Conservation (phyloP, 2,113 vertebrate species). For the Platichthys stellatus region DNA sequence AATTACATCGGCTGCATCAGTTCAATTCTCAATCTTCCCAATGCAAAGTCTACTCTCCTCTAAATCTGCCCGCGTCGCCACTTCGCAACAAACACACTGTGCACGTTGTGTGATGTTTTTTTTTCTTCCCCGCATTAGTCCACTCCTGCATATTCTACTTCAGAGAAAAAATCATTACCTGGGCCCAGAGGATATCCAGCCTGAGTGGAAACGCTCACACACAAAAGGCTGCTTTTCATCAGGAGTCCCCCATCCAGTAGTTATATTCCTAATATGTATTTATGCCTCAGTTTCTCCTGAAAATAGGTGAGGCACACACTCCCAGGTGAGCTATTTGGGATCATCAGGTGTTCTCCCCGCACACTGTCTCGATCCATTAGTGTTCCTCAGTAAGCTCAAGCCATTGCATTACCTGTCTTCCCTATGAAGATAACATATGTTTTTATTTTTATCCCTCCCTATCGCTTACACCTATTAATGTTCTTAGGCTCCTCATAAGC, state of each 20-base stretch:
- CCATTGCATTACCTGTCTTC: conserved; percentile 55
- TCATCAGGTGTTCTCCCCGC: conserved; percentile 61
- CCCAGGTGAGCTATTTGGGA: conserved; percentile 67
- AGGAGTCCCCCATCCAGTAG: conserved; percentile 37
- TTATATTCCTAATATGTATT: conserved; percentile 51
- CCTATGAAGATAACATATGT: conserved; percentile 60
- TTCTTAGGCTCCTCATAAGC: conserved; percentile 56
- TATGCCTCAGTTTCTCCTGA: conserved; percentile 23
- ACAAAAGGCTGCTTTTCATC: conserved; percentile 57
- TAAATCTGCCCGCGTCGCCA: conserved; percentile 26
- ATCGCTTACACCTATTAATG: conserved; percentile 66
- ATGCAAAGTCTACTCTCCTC: conserved; percentile 29
- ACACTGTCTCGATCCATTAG: conserved; percentile 63
- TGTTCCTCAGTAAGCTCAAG: conserved; percentile 41
- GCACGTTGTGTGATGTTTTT: conserved; percentile 12
- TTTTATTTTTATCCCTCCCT: conserved; percentile 65
- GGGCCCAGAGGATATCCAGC: conserved; percentile 45
- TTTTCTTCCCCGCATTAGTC: conserved; percentile 24
- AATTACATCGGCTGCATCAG: conserved; percentile 38
- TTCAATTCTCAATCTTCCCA: conserved; percentile 35
- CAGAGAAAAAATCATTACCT: conserved; percentile 53
- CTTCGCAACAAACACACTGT: conserved; percentile 3
- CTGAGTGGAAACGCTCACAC: conserved; percentile 17
- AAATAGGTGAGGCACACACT: conserved; percentile 48
- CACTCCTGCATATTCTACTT: conserved; percentile 23